These are phyloP conservation scores for Candidula unifasciata DNA, from an alignment of 2,888 invertebrate species.

Conservation along the genomic window DNA sequence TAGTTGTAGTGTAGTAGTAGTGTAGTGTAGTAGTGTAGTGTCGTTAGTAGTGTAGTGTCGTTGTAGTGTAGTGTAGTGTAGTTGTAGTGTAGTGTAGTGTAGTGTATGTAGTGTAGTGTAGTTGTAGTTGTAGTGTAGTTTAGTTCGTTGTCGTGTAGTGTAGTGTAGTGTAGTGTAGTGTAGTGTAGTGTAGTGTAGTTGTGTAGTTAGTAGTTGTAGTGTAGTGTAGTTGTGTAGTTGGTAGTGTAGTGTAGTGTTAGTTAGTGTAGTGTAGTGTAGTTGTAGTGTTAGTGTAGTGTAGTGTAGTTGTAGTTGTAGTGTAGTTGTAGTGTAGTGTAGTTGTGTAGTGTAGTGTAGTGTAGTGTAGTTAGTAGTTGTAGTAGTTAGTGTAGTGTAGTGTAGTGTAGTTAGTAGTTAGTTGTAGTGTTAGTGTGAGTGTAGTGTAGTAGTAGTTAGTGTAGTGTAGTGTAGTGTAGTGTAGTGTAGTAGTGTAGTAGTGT, in stretches of 20 bases:
- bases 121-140: conserved; percentile 8
- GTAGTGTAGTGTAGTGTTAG: too few species aligned
- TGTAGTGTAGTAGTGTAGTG: conserved; percentile 3
- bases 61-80: conserved; percentile 26
- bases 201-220: conserved; percentile 10
- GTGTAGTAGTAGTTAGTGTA: too few species aligned
- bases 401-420: too few species aligned
- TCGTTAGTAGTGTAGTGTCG: conserved; percentile 9
- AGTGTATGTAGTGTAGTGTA: neutral
- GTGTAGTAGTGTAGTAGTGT: too few species aligned
- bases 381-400: too few species aligned
- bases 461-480: too few species aligned
- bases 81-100: conserved; percentile 30
- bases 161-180: neutral
- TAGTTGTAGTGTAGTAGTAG: conserved; percentile 4
- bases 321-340: too few species aligned
- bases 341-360: conserved; percentile 11
- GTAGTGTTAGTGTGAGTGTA: too few species aligned
- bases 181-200: conserved; percentile 14
- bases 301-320: neutral
- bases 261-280: neutral
- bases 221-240: neutral
- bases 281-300: conserved; percentile 7
- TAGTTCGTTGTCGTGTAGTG: neutral
- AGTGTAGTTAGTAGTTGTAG: conserved; percentile 17